phyloP scores from a whole-genome alignment of 2,888 invertebrate genomes.

The Eudasyphora cyanicolor region DNA sequence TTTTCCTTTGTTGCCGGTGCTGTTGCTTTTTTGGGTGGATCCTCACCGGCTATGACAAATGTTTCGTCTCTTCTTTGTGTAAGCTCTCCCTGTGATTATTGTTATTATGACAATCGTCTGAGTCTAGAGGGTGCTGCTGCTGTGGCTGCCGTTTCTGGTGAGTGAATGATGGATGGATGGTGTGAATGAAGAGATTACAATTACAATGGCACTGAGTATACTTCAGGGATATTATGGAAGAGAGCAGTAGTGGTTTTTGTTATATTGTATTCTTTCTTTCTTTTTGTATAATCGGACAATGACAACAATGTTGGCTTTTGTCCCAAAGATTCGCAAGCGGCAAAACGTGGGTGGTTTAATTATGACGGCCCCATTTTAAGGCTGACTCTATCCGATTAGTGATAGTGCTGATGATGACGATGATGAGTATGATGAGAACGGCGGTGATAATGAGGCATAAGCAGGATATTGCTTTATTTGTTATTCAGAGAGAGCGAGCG shows the following conservation, averaged over 20 bases:
- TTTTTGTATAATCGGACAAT: constrained; percentile 19
- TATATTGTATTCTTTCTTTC: background rate
- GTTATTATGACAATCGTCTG: constrained; percentile 20
- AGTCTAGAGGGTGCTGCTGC: too few species aligned
- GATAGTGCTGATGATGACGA: background rate
- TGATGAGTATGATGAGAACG: background rate
- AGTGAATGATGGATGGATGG: background rate
- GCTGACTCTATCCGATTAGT: constrained; percentile 1
- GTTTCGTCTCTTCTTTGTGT: constrained; percentile 16
- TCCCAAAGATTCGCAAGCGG: constrained; percentile 4
- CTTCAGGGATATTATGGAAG: background rate
- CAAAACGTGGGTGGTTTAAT: constrained; percentile 53
- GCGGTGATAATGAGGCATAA: background rate
- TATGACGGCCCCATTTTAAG: constrained; percentile 59
- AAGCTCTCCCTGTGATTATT: background rate
- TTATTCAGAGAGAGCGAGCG: background rate
- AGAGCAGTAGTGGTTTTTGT: background rate
- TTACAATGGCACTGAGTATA: constrained; percentile 26
- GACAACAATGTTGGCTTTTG: constrained; percentile 11
- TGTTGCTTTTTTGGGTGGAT: background rate
- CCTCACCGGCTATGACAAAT: constrained; percentile 55
- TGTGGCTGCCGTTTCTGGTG: too few species aligned
- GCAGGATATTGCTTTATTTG: background rate
- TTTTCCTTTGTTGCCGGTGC: background rate
- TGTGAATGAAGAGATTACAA: background rate